Conservation (phyloP, 2,113 vertebrate species). For the Tricholaema leucomelas region DNA sequence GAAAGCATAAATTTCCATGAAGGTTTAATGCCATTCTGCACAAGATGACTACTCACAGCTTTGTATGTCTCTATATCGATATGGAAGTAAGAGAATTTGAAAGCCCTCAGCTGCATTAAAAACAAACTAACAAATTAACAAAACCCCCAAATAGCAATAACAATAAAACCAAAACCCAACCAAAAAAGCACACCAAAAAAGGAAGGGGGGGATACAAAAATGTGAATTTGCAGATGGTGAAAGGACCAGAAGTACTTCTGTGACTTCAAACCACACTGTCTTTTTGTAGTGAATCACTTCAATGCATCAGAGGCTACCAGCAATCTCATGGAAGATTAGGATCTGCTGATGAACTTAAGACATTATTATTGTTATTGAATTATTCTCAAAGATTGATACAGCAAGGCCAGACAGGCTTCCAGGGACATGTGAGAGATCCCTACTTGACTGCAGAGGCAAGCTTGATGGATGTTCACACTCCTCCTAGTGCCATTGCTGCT, state of each 20-base stretch:
- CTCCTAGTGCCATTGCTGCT: accelerated
- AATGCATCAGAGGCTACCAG: neutral
- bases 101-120: neutral
- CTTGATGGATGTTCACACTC: accelerated
- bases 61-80: neutral
- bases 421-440: neutral
- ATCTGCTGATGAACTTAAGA: neutral
- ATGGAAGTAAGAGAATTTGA: neutral
- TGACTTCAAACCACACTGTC: neutral
- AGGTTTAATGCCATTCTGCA: neutral
- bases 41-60: neutral
- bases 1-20: neutral
- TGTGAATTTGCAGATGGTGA: neutral
- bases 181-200: no score
- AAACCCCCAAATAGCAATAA: no score
- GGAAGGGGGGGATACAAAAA: neutral
- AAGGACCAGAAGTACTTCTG: neutral
- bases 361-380: no score
- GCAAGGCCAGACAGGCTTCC: neutral
- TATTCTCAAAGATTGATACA: neutral
- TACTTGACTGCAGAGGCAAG: accelerated
- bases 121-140: neutral
- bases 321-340: neutral
- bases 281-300: neutral
- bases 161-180: no score